These are phyloP conservation scores for Aplochiton taeniatus DNA, from an alignment of 2,797 vertebrate species.

Conservation along the genomic window DNA sequence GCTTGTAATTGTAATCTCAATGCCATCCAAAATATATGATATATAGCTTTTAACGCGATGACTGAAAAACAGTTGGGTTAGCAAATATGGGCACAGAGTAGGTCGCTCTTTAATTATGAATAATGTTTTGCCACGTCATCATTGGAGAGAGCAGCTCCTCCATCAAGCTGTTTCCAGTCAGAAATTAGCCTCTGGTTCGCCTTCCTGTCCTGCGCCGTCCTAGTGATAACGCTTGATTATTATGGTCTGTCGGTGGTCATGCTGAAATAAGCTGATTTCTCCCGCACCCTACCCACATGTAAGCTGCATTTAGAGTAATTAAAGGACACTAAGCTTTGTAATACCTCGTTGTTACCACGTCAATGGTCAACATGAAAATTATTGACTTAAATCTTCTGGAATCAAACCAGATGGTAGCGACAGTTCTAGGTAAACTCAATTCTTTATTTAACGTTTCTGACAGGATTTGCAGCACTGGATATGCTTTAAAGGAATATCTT, in stretches of 20 bases:
- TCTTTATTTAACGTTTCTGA: neutral
- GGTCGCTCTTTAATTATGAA: conserved; percentile 56
- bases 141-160: conserved; percentile 28
- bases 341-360: conserved; percentile 58
- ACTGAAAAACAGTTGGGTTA: conserved; percentile 22
- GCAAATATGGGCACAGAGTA: conserved; percentile 41
- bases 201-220: conserved; percentile 16
- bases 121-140: conserved; percentile 52
- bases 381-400: conserved; percentile 32
- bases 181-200: conserved; percentile 60
- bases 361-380: conserved; percentile 59
- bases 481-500: neutral
- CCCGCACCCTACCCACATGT: conserved; percentile 62
- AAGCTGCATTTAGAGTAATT: conserved; percentile 81
- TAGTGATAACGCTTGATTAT: conserved; percentile 54
- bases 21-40: neutral
- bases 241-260: conserved; percentile 40
- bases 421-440: neutral
- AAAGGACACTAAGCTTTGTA: conserved; percentile 75
- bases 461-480: neutral
- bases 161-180: conserved; percentile 50
- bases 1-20: neutral
- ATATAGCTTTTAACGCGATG: neutral
- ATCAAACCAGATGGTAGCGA: conserved; percentile 25
- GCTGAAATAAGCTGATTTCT: conserved; percentile 77